Base-by-base conservation (phyloP, 2,888 invertebrate species). In the Pristionchus exspectatus region DNA sequence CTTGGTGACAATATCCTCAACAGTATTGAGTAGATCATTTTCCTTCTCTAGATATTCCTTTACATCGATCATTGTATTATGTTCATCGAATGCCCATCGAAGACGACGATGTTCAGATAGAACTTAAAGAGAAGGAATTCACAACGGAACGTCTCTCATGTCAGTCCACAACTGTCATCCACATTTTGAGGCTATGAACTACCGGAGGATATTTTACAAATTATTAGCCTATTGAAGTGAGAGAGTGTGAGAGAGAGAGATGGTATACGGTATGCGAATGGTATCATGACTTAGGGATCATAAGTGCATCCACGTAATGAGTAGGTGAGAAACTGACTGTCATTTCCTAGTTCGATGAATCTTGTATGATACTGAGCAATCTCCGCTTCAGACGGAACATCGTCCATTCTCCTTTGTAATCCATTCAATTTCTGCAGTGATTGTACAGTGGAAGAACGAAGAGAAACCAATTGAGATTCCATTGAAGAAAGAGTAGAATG, bases 91-190 rank as follows among this genome's bases (percentile, higher is more conserved):
- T 96, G 98, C 98, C 96, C 98, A 98, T 95, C 98, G 98, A 0
- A 98, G 98, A 96, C 99, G 98, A 95, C 97, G 97, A 95, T 98
- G 98, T 94, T 98, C 98, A 54, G 97, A 97, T 91, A 98, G 97
- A 95, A 99, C 98, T 98, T 96, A 91, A 96, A 89, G 16, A 33
- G 27, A 72, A 10, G 12, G 12, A 9, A 50, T 50, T 50, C 12
- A 50, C 9, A 50, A 50, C 44, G 12, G 44, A 50, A 50, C 44
- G 9, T 12, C 3, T 50, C 44, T 50, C 38, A 38, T 38, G 12
- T 50, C 9, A 50, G 9, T 50, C 44, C 44, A 50, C 44, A 9
- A 50, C 44, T 50, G 44, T 0, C 10, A 7, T 10, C 10, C 44
- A 50, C 7, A 50, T 50, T 50, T 50, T 10, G 44, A 7, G 44